Conservation (phyloP, 1,140 invertebrate genomes). For the Odontomachus brunneus region DNA sequence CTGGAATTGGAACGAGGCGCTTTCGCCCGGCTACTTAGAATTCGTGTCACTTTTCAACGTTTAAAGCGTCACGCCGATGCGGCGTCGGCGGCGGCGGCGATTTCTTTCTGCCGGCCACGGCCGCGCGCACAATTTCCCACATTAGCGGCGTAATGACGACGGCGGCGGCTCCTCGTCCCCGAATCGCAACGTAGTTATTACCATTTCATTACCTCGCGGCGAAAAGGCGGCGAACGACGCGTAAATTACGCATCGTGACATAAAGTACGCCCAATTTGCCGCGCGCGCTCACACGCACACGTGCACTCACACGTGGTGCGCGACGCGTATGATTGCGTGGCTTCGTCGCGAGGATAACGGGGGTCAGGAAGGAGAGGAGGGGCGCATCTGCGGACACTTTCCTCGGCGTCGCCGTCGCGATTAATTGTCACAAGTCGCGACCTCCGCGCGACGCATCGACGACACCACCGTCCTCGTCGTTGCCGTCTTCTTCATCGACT, state of each 20-base stretch:
- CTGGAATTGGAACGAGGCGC: slow-evolving; percentile 61
- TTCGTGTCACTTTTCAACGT: slow-evolving; percentile 61
- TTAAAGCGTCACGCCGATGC: slow-evolving; percentile 20
- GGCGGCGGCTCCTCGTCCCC: slow-evolving; percentile 60
- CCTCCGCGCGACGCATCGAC: slow-evolving; percentile 5
- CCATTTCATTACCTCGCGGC: slow-evolving; percentile 72
- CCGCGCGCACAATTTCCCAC: slow-evolving; percentile 64
- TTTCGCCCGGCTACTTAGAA: slow-evolving; percentile 67
- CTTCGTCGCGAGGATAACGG: too few relatives aligned
- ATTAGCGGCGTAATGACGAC: slow-evolving; percentile 70
- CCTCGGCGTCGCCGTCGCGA: slow-evolving; percentile 19
- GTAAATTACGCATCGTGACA: slow-evolving; percentile 72
- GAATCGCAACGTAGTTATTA: slow-evolving; percentile 73
- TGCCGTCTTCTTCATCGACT: background rate
- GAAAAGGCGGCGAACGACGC: slow-evolving; percentile 67
- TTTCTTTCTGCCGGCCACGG: slow-evolving; percentile 23
- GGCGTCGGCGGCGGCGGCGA: slow-evolving; percentile 1
- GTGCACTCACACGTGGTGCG: background rate
- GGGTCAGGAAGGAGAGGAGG: background rate
- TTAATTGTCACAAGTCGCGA: slow-evolving; percentile 46
- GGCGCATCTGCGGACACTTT: slow-evolving; percentile 23
- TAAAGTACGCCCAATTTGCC: slow-evolving; percentile 72
- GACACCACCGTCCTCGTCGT: too few relatives aligned
- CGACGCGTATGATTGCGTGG: too few relatives aligned
- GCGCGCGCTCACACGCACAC: background rate